phyloP scores from a whole-genome alignment of 1,140 invertebrate genomes.

The Meteorus sp. region DNA sequence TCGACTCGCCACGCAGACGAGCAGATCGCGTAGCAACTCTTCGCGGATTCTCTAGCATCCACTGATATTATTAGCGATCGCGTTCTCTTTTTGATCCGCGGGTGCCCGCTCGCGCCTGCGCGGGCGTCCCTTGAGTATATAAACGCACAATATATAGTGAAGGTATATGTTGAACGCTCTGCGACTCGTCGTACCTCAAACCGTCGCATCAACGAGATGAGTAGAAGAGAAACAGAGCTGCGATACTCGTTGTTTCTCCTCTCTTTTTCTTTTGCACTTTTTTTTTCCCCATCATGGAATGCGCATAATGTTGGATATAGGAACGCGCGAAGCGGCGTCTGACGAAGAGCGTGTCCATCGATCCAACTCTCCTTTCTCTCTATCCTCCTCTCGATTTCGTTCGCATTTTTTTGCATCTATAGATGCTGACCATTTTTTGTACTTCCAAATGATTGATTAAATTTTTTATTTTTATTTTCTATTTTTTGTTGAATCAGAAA shows the following conservation, averaged over 20 bases:
- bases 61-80: conserved; percentile 58
- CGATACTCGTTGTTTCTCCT: no score
- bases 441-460: no score
- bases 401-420: no score
- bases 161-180: neutral
- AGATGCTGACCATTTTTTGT: no score
- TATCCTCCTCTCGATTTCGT: no score
- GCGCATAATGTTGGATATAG: conserved; percentile 28
- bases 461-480: neutral
- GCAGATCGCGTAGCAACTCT: no score
- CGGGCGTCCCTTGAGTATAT: conserved; percentile 16
- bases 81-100: conserved; percentile 55
- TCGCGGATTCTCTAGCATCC: conserved; percentile 55
- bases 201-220: conserved; percentile 5
- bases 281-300: conserved; percentile 20
- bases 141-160: neutral
- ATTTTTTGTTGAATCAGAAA: no score
- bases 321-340: conserved; percentile 20
- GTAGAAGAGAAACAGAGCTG: no score
- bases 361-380: conserved; percentile 2
- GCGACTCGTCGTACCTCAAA: conserved; percentile 16
- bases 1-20: conserved; percentile 52
- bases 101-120: conserved; percentile 53
- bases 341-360: conserved; percentile 26
- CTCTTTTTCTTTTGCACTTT: no score